Evolutionary conservation across 2,113 vertebrate genomes (phyloP).

Genomic region (Lichenostomus cassidix): DNA sequence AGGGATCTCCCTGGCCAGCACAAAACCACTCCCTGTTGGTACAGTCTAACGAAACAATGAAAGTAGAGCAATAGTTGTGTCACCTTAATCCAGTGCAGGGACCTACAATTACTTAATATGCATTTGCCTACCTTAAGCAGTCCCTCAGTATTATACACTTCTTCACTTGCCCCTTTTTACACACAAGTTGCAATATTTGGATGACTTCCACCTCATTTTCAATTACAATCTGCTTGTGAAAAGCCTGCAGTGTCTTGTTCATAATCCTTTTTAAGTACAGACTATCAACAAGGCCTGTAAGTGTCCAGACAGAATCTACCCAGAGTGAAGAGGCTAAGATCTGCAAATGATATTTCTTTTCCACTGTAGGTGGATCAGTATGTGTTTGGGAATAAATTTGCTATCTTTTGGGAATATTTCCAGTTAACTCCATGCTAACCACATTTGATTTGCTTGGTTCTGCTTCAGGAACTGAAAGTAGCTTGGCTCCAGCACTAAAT

Average conservation of each 20-base stretch:
- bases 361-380: not conserved
- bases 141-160: not conserved
- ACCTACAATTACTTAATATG: not conserved
- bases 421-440: conserved; percentile 46
- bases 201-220: not conserved
- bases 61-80: not conserved
- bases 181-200: not conserved
- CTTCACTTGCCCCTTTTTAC: not conserved
- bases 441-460: conserved; percentile 43
- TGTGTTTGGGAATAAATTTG: not conserved
- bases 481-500: conserved; percentile 37
- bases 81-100: not conserved
- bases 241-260: not conserved
- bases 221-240: not conserved
- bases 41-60: not conserved
- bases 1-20: not conserved
- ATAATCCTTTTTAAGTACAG: not conserved
- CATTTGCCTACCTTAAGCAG: not conserved
- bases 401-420: conserved; percentile 62
- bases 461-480: conserved; percentile 66
- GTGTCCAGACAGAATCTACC: not conserved
- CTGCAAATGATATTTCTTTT: conserved; percentile 1
- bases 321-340: not conserved
- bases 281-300: not conserved
- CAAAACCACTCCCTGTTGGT: not conserved